Conservation (phyloP, 2,888 invertebrate genomes). For the Gryllus longicercus region DNA sequence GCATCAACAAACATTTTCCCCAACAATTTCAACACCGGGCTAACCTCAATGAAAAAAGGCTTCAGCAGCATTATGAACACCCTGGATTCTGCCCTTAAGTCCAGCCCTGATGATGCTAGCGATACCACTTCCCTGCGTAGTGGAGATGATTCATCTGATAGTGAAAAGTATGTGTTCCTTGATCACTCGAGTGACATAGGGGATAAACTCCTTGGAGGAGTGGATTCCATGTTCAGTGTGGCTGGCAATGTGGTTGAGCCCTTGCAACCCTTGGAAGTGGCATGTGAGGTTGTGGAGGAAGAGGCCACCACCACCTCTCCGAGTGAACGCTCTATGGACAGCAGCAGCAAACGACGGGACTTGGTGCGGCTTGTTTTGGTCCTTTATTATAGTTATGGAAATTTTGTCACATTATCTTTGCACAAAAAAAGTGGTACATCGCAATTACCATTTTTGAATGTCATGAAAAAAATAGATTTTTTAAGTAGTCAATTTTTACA, state of each 20-base stretch:
- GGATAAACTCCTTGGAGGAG: slow-evolving; percentile 45
- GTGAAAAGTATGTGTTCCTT: slow-evolving; percentile 71
- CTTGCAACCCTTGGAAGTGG: slow-evolving; percentile 62
- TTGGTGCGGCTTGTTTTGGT: slow-evolving; percentile 54
- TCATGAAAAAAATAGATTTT: no score
- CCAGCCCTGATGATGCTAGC: slow-evolving; percentile 66
- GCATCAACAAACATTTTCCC: slow-evolving; percentile 24
- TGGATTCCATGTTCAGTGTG: slow-evolving; percentile 64
- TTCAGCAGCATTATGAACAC: slow-evolving; percentile 79
- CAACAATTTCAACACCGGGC: slow-evolving; percentile 37
- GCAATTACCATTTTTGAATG: background rate
- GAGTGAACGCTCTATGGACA: slow-evolving; percentile 78
- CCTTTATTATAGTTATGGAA: background rate
- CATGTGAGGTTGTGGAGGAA: slow-evolving; percentile 79
- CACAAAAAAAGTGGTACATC: background rate
- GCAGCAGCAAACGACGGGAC: slow-evolving; percentile 74
- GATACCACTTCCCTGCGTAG: slow-evolving; percentile 71
- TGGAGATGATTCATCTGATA: slow-evolving; percentile 84
- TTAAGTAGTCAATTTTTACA: no score
- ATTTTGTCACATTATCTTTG: background rate
- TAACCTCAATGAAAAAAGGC: slow-evolving; percentile 68
- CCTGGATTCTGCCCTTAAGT: slow-evolving; percentile 74
- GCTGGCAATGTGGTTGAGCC: slow-evolving; percentile 30
- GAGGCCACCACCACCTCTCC: slow-evolving; percentile 67
- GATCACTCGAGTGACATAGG: slow-evolving; percentile 40